Percentiles rank a stretch among this genome's conserved stretches.
phyloP scores from a whole-genome alignment of 2,797 vertebrate genomes.

The Lagorchestes hirsutus region DNA sequence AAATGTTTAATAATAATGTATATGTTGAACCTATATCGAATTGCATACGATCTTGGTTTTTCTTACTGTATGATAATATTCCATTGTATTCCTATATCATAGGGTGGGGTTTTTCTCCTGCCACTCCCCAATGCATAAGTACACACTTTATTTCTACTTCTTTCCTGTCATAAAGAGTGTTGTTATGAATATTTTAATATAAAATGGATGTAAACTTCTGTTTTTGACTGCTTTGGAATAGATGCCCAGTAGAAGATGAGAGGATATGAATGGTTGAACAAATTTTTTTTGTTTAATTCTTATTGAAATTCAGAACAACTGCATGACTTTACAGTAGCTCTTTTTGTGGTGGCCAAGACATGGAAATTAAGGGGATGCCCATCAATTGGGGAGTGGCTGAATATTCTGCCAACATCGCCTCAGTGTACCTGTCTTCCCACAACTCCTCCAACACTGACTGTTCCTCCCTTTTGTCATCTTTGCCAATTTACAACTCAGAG shows the following conservation, averaged over 20 bases:
- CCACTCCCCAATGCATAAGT: not conserved
- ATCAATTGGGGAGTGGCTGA: too few species aligned
- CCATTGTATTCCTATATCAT: not conserved
- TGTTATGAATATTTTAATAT: too few species aligned
- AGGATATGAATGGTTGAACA: not conserved
- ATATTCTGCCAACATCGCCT: not conserved
- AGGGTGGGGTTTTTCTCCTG: not conserved
- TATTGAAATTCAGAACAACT: not conserved
- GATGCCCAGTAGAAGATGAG: not conserved
- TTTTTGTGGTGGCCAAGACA: too few species aligned
- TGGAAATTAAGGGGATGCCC: too few species aligned
- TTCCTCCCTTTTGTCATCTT: not conserved
- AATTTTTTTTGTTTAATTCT: not conserved
- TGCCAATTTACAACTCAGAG: not conserved
- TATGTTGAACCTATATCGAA: too few species aligned
- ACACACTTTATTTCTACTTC: not conserved
- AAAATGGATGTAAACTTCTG: too few species aligned
- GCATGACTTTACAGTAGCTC: not conserved
- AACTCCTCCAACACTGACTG: not conserved
- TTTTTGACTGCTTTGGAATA: not conserved
- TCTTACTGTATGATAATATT: not conserved
- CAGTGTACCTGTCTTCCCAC: not conserved
- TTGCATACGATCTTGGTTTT: not conserved
- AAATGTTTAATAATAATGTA: too few species aligned
- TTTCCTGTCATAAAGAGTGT: not conserved